Base-by-base conservation (phyloP, 2,888 invertebrate genomes). In the Phania funesta region DNA sequence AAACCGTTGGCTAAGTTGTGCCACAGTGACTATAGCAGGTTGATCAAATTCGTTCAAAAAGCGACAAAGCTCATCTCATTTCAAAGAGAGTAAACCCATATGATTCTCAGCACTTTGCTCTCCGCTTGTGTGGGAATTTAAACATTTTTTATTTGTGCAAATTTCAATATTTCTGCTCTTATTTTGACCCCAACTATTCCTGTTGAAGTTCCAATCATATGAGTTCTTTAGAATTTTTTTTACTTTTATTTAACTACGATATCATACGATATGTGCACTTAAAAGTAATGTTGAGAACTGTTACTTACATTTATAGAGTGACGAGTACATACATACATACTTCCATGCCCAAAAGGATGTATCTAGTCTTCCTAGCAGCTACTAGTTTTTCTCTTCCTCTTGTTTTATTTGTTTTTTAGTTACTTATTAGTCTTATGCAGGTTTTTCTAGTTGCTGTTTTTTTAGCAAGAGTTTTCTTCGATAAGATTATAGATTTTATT, bases 401-500 rank as follows among this genome's bases (percentile, higher is more conserved):
- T n/a, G n/a, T n/a, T n/a, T n/a, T 7, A 48, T 68, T 60, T 71
- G 56, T 26, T 82, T 76, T 74, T 32, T 54, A n/a, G n/a, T 70
- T 76, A 67, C 67, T 68, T 70, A 68, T 73, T 76, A 81, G 38
- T 60, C 70, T 71, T 48, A 76, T 83, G 79, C 24, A 79, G 56
- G 68, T 79, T 80, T 64, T 64, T 56, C 18, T 44, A 26, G 4
- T 35, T 76, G 46, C 38, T 54, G 52, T n/a, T n/a, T n/a, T n/a
- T n/a, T n/a, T n/a, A n/a, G n/a, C n/a, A n/a, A n/a, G n/a, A n/a
- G n/a, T n/a, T n/a, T n/a, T n/a, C n/a, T n/a, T n/a, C n/a, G n/a
- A n/a, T n/a, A n/a, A n/a, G n/a, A n/a, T n/a, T n/a, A n/a, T 68
- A 9, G n/a, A 7, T 60, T 68, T 76, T 73, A 29, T n/a, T 9